Evolutionary conservation across 2,113 vertebrate species (phyloP).

Genomic region (Glaucomys volans): DNA sequence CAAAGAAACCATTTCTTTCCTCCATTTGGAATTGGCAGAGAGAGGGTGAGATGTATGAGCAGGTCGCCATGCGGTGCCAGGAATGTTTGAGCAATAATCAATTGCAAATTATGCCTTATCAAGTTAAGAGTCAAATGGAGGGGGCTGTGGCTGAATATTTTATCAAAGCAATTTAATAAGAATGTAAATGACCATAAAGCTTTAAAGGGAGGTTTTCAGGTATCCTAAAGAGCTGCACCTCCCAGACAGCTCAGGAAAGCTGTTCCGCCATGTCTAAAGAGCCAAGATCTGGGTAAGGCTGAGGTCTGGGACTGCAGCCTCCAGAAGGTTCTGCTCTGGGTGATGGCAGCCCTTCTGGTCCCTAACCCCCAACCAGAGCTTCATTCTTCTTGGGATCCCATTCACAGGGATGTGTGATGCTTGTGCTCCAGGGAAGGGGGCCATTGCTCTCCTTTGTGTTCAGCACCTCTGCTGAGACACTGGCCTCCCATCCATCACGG

Average conservation of each 20-base stretch:
- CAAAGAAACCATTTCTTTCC: not conserved
- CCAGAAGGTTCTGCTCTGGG: not conserved
- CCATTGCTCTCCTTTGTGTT: constrained; percentile 62
- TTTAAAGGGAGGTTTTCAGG: not conserved
- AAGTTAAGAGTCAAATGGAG: constrained; percentile 73
- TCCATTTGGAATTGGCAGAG: not conserved
- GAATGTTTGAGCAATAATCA: constrained; percentile 74
- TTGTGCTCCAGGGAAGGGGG: not conserved
- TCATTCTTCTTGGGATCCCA: constrained; percentile 11
- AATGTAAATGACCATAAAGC: constrained; percentile 58
- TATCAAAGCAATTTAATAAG: constrained; percentile 65
- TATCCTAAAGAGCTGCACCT: not conserved
- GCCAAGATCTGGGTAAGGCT: not conserved
- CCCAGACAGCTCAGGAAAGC: not conserved
- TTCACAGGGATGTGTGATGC: constrained; percentile 46
- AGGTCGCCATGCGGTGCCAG: not conserved
- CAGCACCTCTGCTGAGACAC: constrained; percentile 63
- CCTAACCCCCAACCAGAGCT: not conserved
- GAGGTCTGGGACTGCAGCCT: not conserved
- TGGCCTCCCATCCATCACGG: constrained; percentile 75
- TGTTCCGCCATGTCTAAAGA: not conserved
- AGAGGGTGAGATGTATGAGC: constrained; percentile 26
- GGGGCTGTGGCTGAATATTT: constrained; percentile 72
- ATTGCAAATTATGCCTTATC: constrained; percentile 80
- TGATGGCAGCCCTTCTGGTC: fast-evolving